Percentiles rank a stretch among this genome's conserved stretches.
These are phyloP conservation scores for Salarias fasciatus DNA, from an alignment of 2,797 vertebrate genomes.

Conservation along the genomic window DNA sequence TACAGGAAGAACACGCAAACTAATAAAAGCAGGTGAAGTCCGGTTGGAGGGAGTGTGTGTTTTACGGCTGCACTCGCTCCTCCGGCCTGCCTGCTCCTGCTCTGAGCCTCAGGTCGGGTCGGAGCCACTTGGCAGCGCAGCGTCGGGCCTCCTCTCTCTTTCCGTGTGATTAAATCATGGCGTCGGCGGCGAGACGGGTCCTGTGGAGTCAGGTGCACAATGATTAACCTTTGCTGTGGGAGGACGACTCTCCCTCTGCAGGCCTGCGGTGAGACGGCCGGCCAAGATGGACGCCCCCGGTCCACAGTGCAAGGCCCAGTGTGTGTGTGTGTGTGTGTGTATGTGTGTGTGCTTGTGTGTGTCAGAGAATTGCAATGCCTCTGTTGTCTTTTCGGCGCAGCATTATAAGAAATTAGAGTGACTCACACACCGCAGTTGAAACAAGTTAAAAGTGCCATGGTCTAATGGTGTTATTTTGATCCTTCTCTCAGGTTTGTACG, in stretches of 20 bases:
- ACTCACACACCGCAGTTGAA: too few relatives aligned
- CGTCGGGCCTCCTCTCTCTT: slow-evolving; percentile 45
- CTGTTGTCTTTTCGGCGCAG: too few relatives aligned
- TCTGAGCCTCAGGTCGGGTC: not conserved
- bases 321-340: slow-evolving; percentile 17
- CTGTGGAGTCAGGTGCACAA: slow-evolving; percentile 71
- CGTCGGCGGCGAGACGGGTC: slow-evolving; percentile 58
- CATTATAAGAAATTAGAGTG: too few relatives aligned
- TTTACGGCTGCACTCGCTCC: too few relatives aligned
- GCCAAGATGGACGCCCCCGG: slow-evolving; percentile 54
- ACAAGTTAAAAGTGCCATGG: too few relatives aligned
- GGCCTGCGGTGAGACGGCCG: slow-evolving; percentile 55
- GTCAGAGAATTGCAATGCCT: too few relatives aligned
- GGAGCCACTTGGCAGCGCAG: slow-evolving; percentile 16
- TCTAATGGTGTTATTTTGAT: too few relatives aligned
- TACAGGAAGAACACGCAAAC: too few relatives aligned
- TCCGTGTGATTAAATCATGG: slow-evolving; percentile 79
- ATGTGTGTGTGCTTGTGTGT: slow-evolving; percentile 3
- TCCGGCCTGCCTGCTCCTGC: not conserved
- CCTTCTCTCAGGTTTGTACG: too few relatives aligned
- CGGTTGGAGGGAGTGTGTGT: too few relatives aligned
- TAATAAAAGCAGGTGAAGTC: too few relatives aligned
- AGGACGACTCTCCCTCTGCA: slow-evolving; percentile 65
- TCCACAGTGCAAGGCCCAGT: slow-evolving; percentile 14
- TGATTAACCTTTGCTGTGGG: slow-evolving; percentile 81